phyloP scores from a whole-genome alignment of 2,797 vertebrate species.

The Serranus cabrilla region DNA sequence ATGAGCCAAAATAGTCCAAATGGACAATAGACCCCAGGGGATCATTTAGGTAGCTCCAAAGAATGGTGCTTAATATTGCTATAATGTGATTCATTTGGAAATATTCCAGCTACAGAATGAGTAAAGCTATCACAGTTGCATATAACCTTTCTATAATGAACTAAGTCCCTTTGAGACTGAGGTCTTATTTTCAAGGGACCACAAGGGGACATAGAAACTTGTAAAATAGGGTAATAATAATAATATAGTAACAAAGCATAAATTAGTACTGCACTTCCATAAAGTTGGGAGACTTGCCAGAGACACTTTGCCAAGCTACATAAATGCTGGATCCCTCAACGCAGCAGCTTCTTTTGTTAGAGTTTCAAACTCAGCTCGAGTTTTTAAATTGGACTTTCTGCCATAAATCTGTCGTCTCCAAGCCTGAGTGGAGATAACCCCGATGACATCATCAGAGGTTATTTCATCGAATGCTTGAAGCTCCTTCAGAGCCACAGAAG shows the following conservation, averaged over 20 bases:
- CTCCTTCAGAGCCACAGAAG: background rate
- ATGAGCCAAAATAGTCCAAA: background rate
- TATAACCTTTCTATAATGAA: slow-evolving; percentile 5
- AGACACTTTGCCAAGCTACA: background rate
- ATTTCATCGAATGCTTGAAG: background rate
- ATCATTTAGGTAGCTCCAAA: background rate
- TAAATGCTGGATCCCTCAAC: background rate
- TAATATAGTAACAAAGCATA: background rate
- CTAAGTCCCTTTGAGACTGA: background rate
- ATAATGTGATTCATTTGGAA: background rate
- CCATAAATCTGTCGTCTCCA: background rate
- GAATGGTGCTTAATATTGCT: background rate
- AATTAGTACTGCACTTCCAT: background rate
- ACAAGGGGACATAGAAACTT: background rate
- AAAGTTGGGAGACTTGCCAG: background rate
- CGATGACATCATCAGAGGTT: background rate
- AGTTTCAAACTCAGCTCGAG: background rate
- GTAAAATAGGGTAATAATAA: background rate
- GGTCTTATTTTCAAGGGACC: slow-evolving; percentile 4
- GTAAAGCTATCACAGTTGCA: background rate
- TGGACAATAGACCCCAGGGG: background rate
- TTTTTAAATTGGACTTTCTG: background rate
- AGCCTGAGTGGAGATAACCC: background rate
- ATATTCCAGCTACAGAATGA: slow-evolving; percentile 7
- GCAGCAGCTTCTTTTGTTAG: background rate